Percentiles rank a stretch among this genome's conserved stretches.
phyloP scores from a whole-genome alignment of 2,113 vertebrate species.

The Anguilla japonica region DNA sequence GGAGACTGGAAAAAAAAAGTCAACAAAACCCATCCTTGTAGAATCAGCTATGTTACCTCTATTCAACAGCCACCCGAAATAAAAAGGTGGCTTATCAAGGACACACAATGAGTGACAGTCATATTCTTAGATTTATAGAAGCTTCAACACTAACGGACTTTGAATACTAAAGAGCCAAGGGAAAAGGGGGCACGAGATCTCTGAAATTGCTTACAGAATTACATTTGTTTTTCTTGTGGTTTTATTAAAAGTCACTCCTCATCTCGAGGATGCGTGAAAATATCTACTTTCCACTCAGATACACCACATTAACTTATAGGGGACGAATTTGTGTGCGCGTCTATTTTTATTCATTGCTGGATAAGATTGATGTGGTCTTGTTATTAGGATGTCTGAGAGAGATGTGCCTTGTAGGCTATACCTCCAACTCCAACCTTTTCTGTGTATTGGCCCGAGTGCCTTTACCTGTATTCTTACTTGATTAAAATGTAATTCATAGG shows the following conservation, averaged over 20 bases:
- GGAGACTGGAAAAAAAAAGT: slow-evolving; percentile 52
- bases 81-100: slow-evolving; percentile 61
- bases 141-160: slow-evolving; percentile 35
- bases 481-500: not conserved
- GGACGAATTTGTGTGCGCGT: slow-evolving; percentile 93
- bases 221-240: slow-evolving; percentile 98
- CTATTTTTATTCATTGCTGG: slow-evolving; percentile 92
- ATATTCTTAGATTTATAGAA: slow-evolving; percentile 7
- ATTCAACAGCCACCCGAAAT: slow-evolving; percentile 43
- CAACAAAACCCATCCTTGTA: slow-evolving; percentile 60
- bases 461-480: not conserved
- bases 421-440: slow-evolving; percentile 74
- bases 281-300: slow-evolving; percentile 98
- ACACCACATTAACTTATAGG: slow-evolving; percentile 92
- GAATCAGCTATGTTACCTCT: slow-evolving; percentile 42
- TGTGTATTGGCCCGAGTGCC: slow-evolving; percentile 25
- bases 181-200: slow-evolving; percentile 68
- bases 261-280: slow-evolving; percentile 95
- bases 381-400: slow-evolving; percentile 83
- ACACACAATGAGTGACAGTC: slow-evolving; percentile 52
- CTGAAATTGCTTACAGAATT: slow-evolving; percentile 90
- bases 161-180: slow-evolving; percentile 61
- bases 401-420: slow-evolving; percentile 78
- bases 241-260: slow-evolving; percentile 96
- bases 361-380: slow-evolving; percentile 96